Evolutionary conservation across 2,888 invertebrate species (phyloP), one percentile per base, ranked within the genome.

Genomic region (Netelia inedita): DNA sequence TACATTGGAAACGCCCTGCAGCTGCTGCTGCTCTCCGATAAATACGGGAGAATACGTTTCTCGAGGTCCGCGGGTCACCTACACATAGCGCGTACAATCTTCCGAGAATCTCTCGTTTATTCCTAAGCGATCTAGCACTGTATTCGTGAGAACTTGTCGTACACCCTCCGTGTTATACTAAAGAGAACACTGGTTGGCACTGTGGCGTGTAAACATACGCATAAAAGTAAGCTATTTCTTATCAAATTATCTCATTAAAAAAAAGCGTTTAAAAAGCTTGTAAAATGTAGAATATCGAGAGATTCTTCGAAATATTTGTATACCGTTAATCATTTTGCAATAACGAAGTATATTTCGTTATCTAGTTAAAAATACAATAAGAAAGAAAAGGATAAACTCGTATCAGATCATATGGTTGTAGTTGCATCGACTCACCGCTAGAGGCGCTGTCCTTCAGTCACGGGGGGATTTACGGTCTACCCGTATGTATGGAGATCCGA

Each of bases 1-100:
- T 65, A 73, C 19, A 66, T 80, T 80, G 73, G 73, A 57, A 80
- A 80, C 79, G 72, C 66, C 79, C 79, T 53, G 73, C 79, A 80
- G 79, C 79, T 80, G 79, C 50, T 80, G 79, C 50, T 55, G 79
- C 59, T 57, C 59, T 73, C 43, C 57, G 68, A 78, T 68, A 78
- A 61, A 78, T 78, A 59, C 68, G 50, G 46, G 11, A 75, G 35
- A 53, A 63, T 35, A 71, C 35, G 50, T 71, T 65, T 23, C 43
- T 69, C 63, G 53, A 21, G 71, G 63, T 57, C 72, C n/a, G 6
- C n/a, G 50, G 68, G 68, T 19, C 69, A 71, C 53, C 69, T 55
- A 71, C 69, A 71, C 55, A 55, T 0, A 53, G 16, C 10, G 10
- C 16, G 21, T 3, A 50, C 46, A 65, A 68, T 50, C 46, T 14